Evolutionary conservation across 92 coral and sea anemone species (phyloP).

Genomic region (Epizoanthus ramosus): DNA sequence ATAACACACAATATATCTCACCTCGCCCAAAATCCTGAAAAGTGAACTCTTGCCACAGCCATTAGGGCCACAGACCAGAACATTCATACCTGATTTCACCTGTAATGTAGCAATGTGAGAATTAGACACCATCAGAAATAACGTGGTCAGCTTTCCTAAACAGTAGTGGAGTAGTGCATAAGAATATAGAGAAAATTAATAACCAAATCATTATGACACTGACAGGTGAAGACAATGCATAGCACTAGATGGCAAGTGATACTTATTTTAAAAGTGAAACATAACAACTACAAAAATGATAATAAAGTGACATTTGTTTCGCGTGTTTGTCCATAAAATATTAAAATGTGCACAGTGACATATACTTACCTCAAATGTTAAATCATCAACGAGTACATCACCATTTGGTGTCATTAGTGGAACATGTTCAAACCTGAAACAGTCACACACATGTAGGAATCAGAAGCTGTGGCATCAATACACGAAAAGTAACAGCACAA

Average conservation of each 20-base stretch:
- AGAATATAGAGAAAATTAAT: neutral
- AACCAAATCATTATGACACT: too few relatives aligned
- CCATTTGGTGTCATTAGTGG: conserved; percentile 97
- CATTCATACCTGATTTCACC: conserved; percentile 99
- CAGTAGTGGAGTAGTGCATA: too few relatives aligned
- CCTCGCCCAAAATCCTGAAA: conserved; percentile 98
- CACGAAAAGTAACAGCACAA: too few relatives aligned
- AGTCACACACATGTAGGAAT: neutral
- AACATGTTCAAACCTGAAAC: conserved; percentile 90
- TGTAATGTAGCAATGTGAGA: conserved; percentile 18
- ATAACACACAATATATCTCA: conserved; percentile 7
- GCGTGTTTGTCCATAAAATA: too few relatives aligned
- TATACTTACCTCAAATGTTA: conserved; percentile 80
- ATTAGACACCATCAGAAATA: neutral
- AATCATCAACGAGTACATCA: conserved; percentile 83
- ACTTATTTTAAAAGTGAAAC: too few relatives aligned
- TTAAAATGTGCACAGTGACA: too few relatives aligned
- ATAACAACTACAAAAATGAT: too few relatives aligned
- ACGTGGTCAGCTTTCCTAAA: neutral
- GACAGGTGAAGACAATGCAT: too few relatives aligned
- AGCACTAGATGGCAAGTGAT: too few relatives aligned
- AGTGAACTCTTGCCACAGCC: conserved; percentile 98
- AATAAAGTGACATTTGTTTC: too few relatives aligned
- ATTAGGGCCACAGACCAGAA: conserved; percentile 97
- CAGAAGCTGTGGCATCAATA: neutral